Percentiles rank a stretch among this genome's conserved stretches.
Conservation (phyloP, 2,797 vertebrate species). For the Rhynchonycteris naso region DNA sequence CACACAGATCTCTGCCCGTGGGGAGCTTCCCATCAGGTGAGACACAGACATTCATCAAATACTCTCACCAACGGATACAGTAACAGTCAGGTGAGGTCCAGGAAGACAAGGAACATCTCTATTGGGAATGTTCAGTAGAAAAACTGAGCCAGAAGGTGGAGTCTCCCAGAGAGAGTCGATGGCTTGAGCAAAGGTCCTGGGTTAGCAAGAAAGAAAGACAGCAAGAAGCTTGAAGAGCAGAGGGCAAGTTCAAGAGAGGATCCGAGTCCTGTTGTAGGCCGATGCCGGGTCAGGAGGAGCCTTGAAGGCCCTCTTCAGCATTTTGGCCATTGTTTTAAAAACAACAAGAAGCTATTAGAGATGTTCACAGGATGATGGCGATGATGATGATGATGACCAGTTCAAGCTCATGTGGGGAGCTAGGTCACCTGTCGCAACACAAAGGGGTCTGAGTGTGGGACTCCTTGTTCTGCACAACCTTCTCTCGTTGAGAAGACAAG, state of each 20-base stretch:
- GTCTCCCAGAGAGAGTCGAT: neutral
- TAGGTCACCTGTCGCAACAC: neutral
- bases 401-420: neutral
- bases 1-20: accelerated
- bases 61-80: neutral
- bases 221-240: neutral
- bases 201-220: neutral
- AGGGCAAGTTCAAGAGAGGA: neutral
- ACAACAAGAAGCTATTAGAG: neutral
- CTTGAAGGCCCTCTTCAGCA: neutral
- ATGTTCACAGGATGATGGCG: neutral
- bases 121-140: neutral
- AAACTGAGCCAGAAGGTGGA: neutral
- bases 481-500: neutral
- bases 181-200: neutral
- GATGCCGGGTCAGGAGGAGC: neutral
- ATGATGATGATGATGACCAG: neutral
- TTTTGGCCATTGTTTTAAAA: neutral
- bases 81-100: neutral
- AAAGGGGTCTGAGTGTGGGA: no score
- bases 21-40: neutral
- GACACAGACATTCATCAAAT: neutral
- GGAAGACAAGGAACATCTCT: neutral
- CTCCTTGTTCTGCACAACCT: neutral
- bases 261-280: accelerated